Evolutionary conservation across 2,797 vertebrate species (phyloP), one percentile per base, ranked within the genome.

Genomic region (Alexandromys oeconomus): DNA sequence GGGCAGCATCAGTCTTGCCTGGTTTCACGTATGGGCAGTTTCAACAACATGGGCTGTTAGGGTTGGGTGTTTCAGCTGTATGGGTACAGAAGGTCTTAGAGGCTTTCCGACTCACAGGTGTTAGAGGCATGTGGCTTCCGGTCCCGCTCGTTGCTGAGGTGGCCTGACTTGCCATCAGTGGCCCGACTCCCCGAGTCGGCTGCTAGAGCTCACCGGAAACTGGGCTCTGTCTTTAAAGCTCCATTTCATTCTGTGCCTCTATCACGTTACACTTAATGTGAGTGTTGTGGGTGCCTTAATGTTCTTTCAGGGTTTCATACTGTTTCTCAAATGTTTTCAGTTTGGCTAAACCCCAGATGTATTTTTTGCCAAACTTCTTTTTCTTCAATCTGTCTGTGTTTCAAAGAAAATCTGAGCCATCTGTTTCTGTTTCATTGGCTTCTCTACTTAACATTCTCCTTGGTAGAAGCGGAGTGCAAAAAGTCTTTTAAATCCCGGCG

Each of bases 321-420:
- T 29, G 31, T 86, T 92, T 89, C 88, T 90, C 76, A 95, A 93
- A 76, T 93, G 95, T 96, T 94, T 96, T 93, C 61, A 89, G 59
- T 69, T 93, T 97, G 94, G 96, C 95, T 85, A 91, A 94, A 81
- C n/a, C 92, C 92, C 90, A 95, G 87, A 51, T 91, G 48, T 91
- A 69, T 89, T 51, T 51, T 93, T 87, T 97, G 97, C 97, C 96
- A 98, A 84, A 87, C 63, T 84, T 90, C 79, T 81, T 91, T 59
- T 81, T 97, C 92, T 94, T 91, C 96, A 96, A 95, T 98, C 95
- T 97, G 93, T 97, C 96, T 96, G 59, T 10, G 73, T 94, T 96
- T 96, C 92, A 97, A 97, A 97, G 96, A 94, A 97, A 97, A 93
- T 59, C 46, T 25, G n/a, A 95, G 89, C 96, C 96, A 97, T 97